Evolutionary conservation across 1,140 invertebrate species (phyloP).

Genomic region (Hypothenemus hampei): DNA sequence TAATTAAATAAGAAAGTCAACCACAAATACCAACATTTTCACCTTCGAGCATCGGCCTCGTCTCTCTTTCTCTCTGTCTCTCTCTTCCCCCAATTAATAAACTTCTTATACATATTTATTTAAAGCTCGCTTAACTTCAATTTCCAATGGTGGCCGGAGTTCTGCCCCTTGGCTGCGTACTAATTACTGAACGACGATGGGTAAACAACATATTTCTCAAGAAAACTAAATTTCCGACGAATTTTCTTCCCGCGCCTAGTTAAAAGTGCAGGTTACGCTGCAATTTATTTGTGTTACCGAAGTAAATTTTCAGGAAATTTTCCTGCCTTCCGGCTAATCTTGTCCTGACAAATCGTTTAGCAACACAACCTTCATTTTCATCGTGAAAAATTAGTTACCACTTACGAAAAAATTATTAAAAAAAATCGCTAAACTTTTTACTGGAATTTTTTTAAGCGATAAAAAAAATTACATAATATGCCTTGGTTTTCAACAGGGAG

Average conservation of each 20-base stretch:
- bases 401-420: too few relatives aligned
- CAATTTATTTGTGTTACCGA: constrained; percentile 29
- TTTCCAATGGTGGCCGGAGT: constrained; percentile 25
- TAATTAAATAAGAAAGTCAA: too few relatives aligned
- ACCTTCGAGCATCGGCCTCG: too few relatives aligned
- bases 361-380: too few relatives aligned
- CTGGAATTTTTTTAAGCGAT: too few relatives aligned
- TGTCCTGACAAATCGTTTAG: constrained; percentile 5
- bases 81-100: constrained; percentile 15
- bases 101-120: constrained; percentile 32
- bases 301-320: constrained; percentile 23
- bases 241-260: constrained; percentile 29
- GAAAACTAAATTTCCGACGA: constrained; percentile 30
- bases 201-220: constrained; percentile 28
- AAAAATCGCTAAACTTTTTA: too few relatives aligned
- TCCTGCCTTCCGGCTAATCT: constrained; percentile 5
- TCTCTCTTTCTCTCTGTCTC: too few relatives aligned
- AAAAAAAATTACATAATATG: too few relatives aligned
- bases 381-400: too few relatives aligned
- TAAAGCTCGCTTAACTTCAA: constrained; percentile 27
- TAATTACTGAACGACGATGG: constrained; percentile 30
- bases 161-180: constrained; percentile 19
- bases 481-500: too few relatives aligned
- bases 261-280: constrained; percentile 28
- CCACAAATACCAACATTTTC: too few relatives aligned